Base-by-base conservation (phyloP, 2,113 vertebrate genomes). In the Aptenodytes forsteri region DNA sequence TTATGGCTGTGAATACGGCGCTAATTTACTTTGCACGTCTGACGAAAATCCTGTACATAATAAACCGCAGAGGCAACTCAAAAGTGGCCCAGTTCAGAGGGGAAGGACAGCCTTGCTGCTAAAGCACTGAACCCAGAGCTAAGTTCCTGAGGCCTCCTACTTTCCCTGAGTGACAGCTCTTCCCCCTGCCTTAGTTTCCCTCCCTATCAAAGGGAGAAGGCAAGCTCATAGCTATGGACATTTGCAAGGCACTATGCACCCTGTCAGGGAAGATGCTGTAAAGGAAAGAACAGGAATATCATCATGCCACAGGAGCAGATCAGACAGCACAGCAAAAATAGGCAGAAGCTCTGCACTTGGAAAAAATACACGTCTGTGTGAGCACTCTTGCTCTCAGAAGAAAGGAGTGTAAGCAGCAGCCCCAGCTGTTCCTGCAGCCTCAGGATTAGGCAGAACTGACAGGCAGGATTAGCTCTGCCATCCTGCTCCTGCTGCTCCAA, bases 1-100 rank as follows among this genome's bases (percentile, higher is more conserved):
- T 98, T 98, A 96, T 85, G 88, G 89, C 83, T 97, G 58, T 98
- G 98, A 98, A 98, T 98, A 95, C 27, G 21, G 90, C 78, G 91
- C 97, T 98, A 98, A 98, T 98, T 98, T 98, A 97, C 97, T 98
- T 98, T 98, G 94, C 91, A 95, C 89, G 96, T 90, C 93, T 93
- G 96, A 98, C 97, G 97, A 98, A 98, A 98, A 95, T 96, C 81
- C 92, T 97, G 77, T 84, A 96, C 97, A 97, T 95, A 97, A 91
- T 97, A 93, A 97, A 96, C 87, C 64, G 8, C 13, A 22, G 89
- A 97, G 96, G 96, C 97, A 98, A 97, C 83, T 90, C 73, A 29
- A 87, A 89, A 98, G 95, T 77, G 92, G 94, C 52, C 62, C 76
- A 21, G 93, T 90, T 96, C 92, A 89, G 83, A 92, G 87, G 61